Evolutionary conservation across 2,797 vertebrate genomes (phyloP).

Genomic region (Coregonus sp.): DNA sequence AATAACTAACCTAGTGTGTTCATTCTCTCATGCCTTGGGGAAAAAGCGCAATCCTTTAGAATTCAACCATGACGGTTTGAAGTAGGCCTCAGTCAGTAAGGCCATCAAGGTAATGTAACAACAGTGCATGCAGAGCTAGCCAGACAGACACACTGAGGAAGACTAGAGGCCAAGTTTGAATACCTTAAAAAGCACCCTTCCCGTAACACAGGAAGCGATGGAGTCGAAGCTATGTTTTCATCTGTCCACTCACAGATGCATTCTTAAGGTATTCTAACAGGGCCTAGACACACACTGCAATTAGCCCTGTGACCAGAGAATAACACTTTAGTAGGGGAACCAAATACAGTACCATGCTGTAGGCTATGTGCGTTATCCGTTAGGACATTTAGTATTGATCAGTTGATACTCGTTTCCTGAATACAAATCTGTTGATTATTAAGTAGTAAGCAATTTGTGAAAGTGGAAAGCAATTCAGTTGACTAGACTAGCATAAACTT

Average conservation of each 20-base stretch:
- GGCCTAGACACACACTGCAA: constrained; percentile 12
- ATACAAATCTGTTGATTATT: background rate
- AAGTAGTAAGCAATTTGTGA: background rate
- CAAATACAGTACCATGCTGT: too few species aligned
- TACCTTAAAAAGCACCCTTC: too few species aligned
- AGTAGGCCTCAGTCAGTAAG: constrained; percentile 90
- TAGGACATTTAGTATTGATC: too few species aligned
- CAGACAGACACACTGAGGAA: background rate
- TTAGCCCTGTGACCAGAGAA: background rate
- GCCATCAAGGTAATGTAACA: constrained; percentile 88
- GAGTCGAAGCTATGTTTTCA: too few species aligned
- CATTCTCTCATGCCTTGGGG: constrained; percentile 81
- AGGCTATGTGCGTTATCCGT: too few species aligned
- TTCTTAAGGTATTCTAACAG: too few species aligned
- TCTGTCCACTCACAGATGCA: too few species aligned
- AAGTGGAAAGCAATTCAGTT: background rate
- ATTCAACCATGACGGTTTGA: constrained; percentile 89
- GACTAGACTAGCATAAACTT: background rate
- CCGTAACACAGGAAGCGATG: too few species aligned
- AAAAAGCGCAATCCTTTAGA: constrained; percentile 95
- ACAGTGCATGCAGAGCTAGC: constrained; percentile 32
- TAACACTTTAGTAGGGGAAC: background rate
- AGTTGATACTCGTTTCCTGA: background rate
- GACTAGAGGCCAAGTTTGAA: too few species aligned
- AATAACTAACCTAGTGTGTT: constrained; percentile 82